phyloP scores from a whole-genome alignment of 2,113 vertebrate genomes.

The Connochaetes taurinus region DNA sequence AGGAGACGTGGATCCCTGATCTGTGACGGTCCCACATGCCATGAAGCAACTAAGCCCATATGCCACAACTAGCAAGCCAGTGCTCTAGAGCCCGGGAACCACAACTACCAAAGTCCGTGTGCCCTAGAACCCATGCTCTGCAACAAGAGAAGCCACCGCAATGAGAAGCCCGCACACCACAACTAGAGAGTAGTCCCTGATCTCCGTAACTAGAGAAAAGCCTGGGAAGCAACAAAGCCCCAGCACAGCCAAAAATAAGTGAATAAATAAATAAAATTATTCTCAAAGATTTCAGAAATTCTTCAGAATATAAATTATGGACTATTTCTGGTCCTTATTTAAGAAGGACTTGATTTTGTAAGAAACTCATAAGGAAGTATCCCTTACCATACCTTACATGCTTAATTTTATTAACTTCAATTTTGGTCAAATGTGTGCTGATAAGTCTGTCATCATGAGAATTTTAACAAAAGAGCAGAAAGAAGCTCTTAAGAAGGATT shows the following conservation, averaged over 20 bases:
- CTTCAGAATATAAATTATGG: conserved; percentile 1
- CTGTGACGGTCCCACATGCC: neutral
- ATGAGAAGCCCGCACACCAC: neutral
- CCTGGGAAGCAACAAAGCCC: neutral
- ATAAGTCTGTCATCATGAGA: neutral
- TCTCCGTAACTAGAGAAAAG: neutral
- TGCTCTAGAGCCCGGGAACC: neutral
- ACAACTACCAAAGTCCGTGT: neutral
- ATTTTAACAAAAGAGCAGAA: conserved; percentile 3
- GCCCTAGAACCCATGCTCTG: neutral
- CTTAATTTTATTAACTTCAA: conserved; percentile 21
- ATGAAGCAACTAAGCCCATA: neutral
- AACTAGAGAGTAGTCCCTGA: neutral
- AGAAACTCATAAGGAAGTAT: conserved; percentile 4
- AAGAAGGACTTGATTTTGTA: neutral
- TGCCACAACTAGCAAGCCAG: neutral
- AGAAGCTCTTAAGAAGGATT: neutral
- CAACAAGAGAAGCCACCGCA: neutral
- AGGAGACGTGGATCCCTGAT: neutral
- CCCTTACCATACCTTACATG: neutral
- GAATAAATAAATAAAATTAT: neutral
- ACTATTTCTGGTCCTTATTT: neutral
- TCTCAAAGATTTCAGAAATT: neutral
- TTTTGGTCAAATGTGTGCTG: neutral
- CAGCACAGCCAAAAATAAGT: neutral